These are phyloP conservation scores for Noctuana brunneofusca DNA, from an alignment of 2,888 invertebrate genomes.

Conservation along the genomic window DNA sequence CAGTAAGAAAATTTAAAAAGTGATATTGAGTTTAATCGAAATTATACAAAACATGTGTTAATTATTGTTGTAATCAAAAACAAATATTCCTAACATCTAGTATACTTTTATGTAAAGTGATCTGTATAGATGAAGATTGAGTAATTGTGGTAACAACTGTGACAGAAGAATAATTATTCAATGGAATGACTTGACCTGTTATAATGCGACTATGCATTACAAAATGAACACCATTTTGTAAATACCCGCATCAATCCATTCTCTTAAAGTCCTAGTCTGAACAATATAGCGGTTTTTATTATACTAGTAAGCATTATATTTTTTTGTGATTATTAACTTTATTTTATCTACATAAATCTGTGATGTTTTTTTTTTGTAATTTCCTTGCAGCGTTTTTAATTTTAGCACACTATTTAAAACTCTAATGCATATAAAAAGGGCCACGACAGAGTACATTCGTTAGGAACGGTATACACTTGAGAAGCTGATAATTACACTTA, in stretches of 20 bases:
- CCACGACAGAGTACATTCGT: not conserved
- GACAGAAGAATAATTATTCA: slow-evolving; percentile 27
- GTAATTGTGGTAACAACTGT: slow-evolving; percentile 31
- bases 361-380: not conserved
- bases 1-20: not conserved
- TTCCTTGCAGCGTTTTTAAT: not conserved
- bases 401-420: not conserved
- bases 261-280: slow-evolving; percentile 14
- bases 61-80: not conserved
- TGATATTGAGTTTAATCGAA: too few relatives aligned
- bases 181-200: slow-evolving; percentile 35
- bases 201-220: slow-evolving; percentile 7
- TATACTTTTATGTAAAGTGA: not conserved
- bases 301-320: not conserved
- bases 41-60: too few relatives aligned
- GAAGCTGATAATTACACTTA: too few relatives aligned
- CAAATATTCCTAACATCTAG: not conserved
- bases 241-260: slow-evolving; percentile 16
- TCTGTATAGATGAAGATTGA: not conserved
- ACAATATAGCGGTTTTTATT: not conserved
- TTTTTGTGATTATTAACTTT: not conserved
- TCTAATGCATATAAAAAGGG: not conserved
- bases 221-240: slow-evolving; percentile 9
- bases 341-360: not conserved
- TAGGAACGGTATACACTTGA: too few relatives aligned